Base-by-base conservation (phyloP, 2,797 vertebrate species). In the Spinibarbus caldwelli region DNA sequence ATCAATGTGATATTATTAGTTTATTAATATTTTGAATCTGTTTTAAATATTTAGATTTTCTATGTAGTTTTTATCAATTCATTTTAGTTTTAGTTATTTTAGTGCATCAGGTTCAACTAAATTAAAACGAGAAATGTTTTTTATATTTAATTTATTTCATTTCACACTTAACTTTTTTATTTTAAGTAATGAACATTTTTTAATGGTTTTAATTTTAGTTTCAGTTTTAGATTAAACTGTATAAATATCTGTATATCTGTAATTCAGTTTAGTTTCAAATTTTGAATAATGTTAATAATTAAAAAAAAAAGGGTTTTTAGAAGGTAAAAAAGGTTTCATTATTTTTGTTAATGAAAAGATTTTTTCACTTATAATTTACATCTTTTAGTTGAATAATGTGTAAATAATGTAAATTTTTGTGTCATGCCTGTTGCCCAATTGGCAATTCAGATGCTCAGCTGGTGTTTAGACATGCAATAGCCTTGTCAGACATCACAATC, bases 381-480 rank as follows among this genome's bases (percentile, higher is more conserved):
- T 54, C 17, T 29, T 45, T 45, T 64, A 79, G 9, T 45, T 66
- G n/a, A 45, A 49, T 49, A 49, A 49, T 31, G 38, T 71, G 67
- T n/a, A 23, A 43, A 45, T 45, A 71, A 73, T 47, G n/a, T 19
- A 0, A 31, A 54, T 76, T 76, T 76, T 57, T 38, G 21, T 23
- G 6, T 76, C 21, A 15, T 9, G 31, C 21, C 15, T 78, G 17
- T 43, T 34, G 62, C 6, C 62, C 29, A 66, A 19, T 66, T 34
- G 19, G 62, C 6, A 5, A 62, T 52, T 75, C 26, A 76, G 38
- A 31, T 78, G 57, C 76, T 78, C 76, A 43, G 36, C 75, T 59
- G 36, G 12, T 31, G 57, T 66, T 79, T 9, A 79, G 38, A 79
- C 26, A 79, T 5, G 19, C 77, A 79, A 36, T 43, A 64, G 38